These are phyloP conservation scores for Eulimnadia texana DNA, from an alignment of 1,140 invertebrate species.

Conservation along the genomic window DNA sequence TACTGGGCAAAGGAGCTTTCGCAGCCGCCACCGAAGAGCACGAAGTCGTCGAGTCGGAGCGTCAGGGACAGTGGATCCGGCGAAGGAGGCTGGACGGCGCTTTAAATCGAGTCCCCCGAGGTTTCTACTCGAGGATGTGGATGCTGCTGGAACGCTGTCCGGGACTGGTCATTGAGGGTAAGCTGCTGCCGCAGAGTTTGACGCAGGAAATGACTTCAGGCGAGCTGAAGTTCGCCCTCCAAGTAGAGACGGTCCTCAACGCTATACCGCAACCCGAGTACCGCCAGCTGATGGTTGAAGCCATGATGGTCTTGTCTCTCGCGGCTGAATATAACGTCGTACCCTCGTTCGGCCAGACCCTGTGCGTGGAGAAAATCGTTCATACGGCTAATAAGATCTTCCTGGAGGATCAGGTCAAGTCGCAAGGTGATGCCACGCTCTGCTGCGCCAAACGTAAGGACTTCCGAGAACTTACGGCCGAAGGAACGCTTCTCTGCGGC, in stretches of 20 bases:
- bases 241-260: conserved; percentile 94
- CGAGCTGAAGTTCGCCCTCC: conserved; percentile 94
- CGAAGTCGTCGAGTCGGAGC: conserved; percentile 49
- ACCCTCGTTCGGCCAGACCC: conserved; percentile 55
- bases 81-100: conserved; percentile 87
- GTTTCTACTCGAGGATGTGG: conserved; percentile 93
- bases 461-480: conserved; percentile 34
- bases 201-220: conserved; percentile 97
- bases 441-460: conserved; percentile 69
- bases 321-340: conserved; percentile 77
- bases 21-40: conserved; percentile 32
- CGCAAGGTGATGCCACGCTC: conserved; percentile 71
- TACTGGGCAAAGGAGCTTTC: conserved; percentile 31
- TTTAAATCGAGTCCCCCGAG: conserved; percentile 86
- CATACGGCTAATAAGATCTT: conserved; percentile 90
- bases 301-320: conserved; percentile 85
- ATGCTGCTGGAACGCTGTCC: conserved; percentile 79
- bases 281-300: conserved; percentile 92
- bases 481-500: conserved; percentile 58
- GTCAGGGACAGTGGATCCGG: conserved; percentile 93
- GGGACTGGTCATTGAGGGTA: conserved; percentile 76
- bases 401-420: conserved; percentile 76
- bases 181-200: conserved; percentile 70
- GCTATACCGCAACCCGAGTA: conserved; percentile 96
- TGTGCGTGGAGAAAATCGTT: conserved; percentile 83